These are phyloP conservation scores for Micropterix aruncella DNA, from an alignment of 2,888 invertebrate species.

Conservation along the genomic window DNA sequence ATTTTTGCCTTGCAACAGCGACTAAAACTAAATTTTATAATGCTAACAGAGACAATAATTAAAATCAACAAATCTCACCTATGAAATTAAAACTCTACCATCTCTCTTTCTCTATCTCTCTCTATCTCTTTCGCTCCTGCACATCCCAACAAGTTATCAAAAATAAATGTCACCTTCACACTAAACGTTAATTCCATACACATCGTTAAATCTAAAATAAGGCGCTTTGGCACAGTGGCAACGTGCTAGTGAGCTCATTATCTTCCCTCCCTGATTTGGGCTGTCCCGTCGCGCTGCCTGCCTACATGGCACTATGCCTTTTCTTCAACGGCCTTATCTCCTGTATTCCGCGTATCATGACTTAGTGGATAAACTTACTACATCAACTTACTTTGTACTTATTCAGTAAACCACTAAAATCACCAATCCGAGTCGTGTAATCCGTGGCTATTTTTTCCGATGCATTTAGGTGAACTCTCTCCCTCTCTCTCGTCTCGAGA, in stretches of 20 bases:
- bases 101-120: background rate
- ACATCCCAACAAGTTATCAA: slow-evolving; percentile 35
- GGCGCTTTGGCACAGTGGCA: slow-evolving; percentile 6
- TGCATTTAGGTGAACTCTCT: too few species aligned
- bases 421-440: background rate
- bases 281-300: slow-evolving; percentile 17
- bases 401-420: background rate
- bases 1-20: slow-evolving; percentile 12
- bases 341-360: background rate
- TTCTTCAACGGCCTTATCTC: background rate
- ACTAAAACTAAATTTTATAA: slow-evolving; percentile 30
- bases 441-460: too few species aligned
- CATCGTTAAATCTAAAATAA: slow-evolving; percentile 8
- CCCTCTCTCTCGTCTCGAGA: too few species aligned
- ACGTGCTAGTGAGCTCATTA: slow-evolving; percentile 6
- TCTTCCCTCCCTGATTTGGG: slow-evolving; percentile 13
- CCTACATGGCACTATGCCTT: slow-evolving; percentile 7
- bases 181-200: slow-evolving; percentile 10
- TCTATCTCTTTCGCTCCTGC: too few species aligned
- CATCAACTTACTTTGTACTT: background rate
- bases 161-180: slow-evolving; percentile 18
- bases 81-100: slow-evolving; percentile 30
- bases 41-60: slow-evolving; percentile 37
- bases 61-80: slow-evolving; percentile 39
- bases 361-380: background rate